Percentiles rank a stretch among this genome's conserved stretches.
These are phyloP conservation scores for Metacarcinus magister DNA, from an alignment of 2,888 invertebrate genomes.

Conservation along the genomic window DNA sequence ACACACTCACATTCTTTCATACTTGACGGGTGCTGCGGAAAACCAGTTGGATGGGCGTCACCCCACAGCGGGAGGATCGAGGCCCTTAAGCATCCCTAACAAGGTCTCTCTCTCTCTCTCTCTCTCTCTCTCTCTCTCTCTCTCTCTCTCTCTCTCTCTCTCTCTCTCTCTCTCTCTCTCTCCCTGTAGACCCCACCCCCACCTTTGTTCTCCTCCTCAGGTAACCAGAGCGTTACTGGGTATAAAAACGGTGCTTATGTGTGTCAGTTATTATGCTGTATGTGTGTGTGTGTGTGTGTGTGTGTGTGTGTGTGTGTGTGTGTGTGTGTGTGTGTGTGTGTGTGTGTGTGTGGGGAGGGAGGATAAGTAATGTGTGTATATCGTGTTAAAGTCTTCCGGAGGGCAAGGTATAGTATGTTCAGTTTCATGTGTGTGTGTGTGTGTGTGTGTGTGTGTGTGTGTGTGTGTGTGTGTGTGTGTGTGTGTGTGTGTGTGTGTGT, in stretches of 20 bases:
- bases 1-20: background rate
- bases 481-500: background rate
- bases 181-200: background rate
- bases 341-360: background rate
- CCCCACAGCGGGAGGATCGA: background rate
- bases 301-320: background rate
- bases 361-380: too few species aligned
- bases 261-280: background rate
- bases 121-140: conserved; percentile 30
- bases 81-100: background rate
- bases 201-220: conserved; percentile 21
- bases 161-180: conserved; percentile 29
- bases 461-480: background rate
- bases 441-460: background rate
- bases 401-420: too few species aligned
- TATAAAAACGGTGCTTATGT: background rate
- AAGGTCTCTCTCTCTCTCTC: background rate
- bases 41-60: background rate
- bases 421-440: background rate
- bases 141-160: conserved; percentile 1
- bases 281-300: background rate
- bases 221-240: conserved; percentile 10
- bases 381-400: too few species aligned
- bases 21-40: background rate
- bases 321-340: conserved; percentile 11